These are phyloP conservation scores for Cairina moschata DNA, from an alignment of 2,113 vertebrate species.

Conservation along the genomic window DNA sequence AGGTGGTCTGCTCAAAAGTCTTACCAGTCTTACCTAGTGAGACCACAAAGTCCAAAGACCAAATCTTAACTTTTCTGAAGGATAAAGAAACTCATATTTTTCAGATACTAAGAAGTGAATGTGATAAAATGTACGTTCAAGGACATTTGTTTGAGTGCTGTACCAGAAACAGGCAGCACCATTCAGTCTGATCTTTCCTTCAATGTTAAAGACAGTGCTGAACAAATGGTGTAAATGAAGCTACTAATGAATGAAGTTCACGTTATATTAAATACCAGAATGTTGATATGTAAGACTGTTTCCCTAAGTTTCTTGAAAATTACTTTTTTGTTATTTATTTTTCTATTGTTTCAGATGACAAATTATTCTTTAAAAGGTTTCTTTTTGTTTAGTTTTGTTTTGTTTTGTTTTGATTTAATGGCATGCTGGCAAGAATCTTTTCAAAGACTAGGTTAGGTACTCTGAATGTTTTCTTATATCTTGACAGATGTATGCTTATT, in stretches of 20 bases:
- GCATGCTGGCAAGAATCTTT: neutral
- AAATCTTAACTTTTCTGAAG: neutral
- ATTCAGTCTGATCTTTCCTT: neutral
- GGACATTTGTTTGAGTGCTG: neutral
- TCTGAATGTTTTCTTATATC: neutral
- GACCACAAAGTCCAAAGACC: neutral
- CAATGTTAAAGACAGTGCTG: neutral
- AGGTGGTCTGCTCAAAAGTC: neutral
- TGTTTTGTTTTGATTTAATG: neutral
- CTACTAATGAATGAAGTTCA: neutral
- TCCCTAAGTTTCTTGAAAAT: neutral
- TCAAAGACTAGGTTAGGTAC: neutral
- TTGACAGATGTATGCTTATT: slow-evolving; percentile 12
- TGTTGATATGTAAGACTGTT: neutral
- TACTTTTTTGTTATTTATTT: neutral
- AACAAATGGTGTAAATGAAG: neutral
- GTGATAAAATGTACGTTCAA: neutral
- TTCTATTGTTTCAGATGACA: neutral
- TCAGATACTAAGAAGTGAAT: neutral
- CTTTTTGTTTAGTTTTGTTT: neutral
- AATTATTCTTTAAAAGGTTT: neutral
- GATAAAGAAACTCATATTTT: neutral
- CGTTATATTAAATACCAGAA: neutral
- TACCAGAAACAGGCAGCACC: neutral
- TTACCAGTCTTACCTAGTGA: neutral